A percentile compares a stretch with the other conserved stretches of the same genome.
Conservation (phyloP, 1,140 invertebrate species). For the Andrena cerasifolii region DNA sequence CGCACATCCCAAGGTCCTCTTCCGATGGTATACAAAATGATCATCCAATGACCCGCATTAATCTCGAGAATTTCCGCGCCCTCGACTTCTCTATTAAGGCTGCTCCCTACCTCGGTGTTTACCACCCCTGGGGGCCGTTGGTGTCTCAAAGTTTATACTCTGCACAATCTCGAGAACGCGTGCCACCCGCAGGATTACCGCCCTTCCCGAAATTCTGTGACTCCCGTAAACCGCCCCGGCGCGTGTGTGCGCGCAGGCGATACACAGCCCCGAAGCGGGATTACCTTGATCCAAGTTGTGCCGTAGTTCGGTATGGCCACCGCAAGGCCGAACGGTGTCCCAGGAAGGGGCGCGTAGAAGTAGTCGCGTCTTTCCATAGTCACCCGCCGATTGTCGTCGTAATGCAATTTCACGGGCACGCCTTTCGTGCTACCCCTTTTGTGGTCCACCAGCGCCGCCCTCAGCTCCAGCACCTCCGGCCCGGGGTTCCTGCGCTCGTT, state of each 20-base stretch:
- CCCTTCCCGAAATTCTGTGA: background rate
- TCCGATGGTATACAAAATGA: no score
- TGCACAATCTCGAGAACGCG: constrained; percentile 18
- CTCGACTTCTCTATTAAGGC: background rate
- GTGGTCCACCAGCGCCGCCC: constrained; percentile 89
- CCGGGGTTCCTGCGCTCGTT: constrained; percentile 75
- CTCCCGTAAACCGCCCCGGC: constrained; percentile 20
- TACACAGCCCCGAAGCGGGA: background rate
- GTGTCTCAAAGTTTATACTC: background rate
- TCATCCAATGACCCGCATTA: no score
- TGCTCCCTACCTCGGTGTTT: background rate
- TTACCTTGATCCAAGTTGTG: constrained; percentile 87
- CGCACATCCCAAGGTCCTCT: no score
- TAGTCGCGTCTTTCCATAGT: constrained; percentile 91
- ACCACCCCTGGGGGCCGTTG: background rate
- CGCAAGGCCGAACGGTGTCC: constrained; percentile 94
- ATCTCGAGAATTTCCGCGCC: background rate
- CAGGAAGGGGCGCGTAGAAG: constrained; percentile 90
- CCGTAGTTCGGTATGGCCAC: constrained; percentile 92
- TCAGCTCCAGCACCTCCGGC: constrained; percentile 83
- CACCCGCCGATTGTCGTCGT: constrained; percentile 92
- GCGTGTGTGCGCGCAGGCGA: background rate
- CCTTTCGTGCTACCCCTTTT: constrained; percentile 85
- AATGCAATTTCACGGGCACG: constrained; percentile 90
- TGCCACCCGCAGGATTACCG: background rate